Evolutionary conservation across 2,113 vertebrate genomes (phyloP).

Genomic region (Engraulis encrasicolus): DNA sequence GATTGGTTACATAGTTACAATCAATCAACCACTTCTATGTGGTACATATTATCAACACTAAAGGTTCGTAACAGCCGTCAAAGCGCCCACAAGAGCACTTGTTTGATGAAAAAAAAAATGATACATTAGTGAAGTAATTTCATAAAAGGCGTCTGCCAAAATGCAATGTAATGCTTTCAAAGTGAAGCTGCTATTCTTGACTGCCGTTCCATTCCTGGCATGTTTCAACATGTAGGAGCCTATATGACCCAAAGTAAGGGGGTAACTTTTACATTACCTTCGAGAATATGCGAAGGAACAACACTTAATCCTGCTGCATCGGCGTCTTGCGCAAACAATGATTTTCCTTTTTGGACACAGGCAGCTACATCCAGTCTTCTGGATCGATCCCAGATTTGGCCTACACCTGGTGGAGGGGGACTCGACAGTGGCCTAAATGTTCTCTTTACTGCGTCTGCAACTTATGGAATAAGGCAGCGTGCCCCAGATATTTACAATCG

Average conservation of each 20-base stretch:
- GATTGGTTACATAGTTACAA: no score
- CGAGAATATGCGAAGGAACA: not conserved
- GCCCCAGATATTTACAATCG: not conserved
- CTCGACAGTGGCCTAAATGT: not conserved
- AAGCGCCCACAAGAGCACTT: no score
- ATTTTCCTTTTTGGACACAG: not conserved
- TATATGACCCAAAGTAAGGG: not conserved
- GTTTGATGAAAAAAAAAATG: no score
- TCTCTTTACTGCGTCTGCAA: not conserved
- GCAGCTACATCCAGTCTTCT: not conserved
- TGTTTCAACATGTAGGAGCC: constrained; percentile 48
- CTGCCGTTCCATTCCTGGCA: constrained; percentile 43
- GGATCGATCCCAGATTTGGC: not conserved
- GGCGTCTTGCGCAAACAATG: not conserved
- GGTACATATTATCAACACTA: no score
- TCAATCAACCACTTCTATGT: no score
- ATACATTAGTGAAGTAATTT: no score
- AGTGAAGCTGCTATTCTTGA: not conserved
- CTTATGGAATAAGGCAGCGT: not conserved
- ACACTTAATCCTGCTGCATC: not conserved
- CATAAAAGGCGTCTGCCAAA: no score
- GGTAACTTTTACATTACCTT: not conserved
- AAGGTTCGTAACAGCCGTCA: no score
- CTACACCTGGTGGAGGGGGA: not conserved
- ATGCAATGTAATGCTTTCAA: no score